Conservation (phyloP, 37 sponge, comb jelly and placozoan genomes). For the Mnemiopsis leidyi region DNA sequence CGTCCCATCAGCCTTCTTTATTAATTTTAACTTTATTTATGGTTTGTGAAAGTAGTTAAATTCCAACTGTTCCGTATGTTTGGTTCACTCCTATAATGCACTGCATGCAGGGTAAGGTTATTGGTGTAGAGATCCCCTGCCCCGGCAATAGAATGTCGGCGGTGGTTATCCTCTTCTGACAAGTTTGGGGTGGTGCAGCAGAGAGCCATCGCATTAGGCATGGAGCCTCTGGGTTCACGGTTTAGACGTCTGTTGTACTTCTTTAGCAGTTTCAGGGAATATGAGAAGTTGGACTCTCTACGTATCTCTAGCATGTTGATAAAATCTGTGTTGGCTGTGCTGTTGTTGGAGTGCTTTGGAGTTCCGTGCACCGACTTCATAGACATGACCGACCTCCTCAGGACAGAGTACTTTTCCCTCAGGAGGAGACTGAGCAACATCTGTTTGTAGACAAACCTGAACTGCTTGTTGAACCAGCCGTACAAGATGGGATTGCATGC, state of each 20-base stretch:
- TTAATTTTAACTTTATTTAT: not conserved
- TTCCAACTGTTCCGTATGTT: not conserved
- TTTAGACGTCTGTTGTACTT: conserved; percentile 25
- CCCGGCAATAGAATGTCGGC: not conserved
- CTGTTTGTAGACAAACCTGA: conserved; percentile 50
- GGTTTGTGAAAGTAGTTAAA: not conserved
- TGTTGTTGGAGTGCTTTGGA: conserved; percentile 38
- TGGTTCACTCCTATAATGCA: not conserved
- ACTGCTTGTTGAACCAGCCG: conserved; percentile 57
- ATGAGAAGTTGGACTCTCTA: not conserved
- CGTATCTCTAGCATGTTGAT: not conserved
- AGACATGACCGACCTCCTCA: conserved; percentile 42
- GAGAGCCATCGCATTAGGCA: not conserved
- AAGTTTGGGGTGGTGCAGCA: not conserved
- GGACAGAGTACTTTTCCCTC: not conserved
- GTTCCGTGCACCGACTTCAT: conserved; percentile 52
- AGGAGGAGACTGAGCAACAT: conserved; percentile 30
- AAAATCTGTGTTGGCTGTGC: not conserved
- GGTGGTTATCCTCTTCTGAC: not conserved
- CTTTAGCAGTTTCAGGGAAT: not conserved
- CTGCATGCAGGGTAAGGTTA: not conserved
- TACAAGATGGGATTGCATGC: conserved; percentile 40
- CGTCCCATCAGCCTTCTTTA: too few relatives aligned
- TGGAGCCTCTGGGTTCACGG: not conserved
- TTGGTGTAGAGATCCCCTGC: not conserved